Percentiles rank a stretch among this genome's conserved stretches.
Evolutionary conservation across 2,888 invertebrate genomes (phyloP).

Genomic region (Pelosia muscerda): DNA sequence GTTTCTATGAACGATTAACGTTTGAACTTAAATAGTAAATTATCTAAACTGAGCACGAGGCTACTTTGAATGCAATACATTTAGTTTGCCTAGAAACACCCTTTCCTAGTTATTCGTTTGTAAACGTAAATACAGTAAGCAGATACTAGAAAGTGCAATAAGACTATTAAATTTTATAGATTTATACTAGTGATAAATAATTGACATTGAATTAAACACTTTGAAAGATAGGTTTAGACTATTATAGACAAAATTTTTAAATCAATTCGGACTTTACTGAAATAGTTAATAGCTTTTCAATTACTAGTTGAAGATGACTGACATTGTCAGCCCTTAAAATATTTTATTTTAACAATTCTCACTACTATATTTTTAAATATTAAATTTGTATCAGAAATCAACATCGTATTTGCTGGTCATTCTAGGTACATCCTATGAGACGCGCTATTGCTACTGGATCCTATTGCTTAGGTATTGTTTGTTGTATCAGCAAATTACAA

Average conservation of each 20-base stretch:
- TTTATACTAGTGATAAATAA: constrained; percentile 27
- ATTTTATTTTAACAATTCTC: background rate
- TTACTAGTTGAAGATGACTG: background rate
- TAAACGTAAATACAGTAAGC: constrained; percentile 22
- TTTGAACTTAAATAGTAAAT: constrained; percentile 53
- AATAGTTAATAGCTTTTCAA: background rate
- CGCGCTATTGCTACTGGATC: too few species aligned
- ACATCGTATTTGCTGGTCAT: background rate
- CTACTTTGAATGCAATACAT: constrained; percentile 45
- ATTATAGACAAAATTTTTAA: constrained; percentile 17
- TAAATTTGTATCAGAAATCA: background rate
- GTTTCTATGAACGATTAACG: constrained; percentile 57
- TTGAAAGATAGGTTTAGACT: constrained; percentile 25
- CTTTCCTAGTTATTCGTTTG: constrained; percentile 37
- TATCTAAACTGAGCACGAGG: constrained; percentile 47
- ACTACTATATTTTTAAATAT: background rate
- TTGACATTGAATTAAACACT: constrained; percentile 22
- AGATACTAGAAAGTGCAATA: constrained; percentile 43
- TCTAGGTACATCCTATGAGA: background rate
- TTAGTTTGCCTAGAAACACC: constrained; percentile 48
- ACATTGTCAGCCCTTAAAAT: background rate
- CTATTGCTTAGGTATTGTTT: background rate
- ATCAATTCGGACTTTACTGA: background rate
- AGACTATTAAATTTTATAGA: constrained; percentile 39
- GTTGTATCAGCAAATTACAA: background rate